Percentiles rank a stretch among this genome's conserved stretches.
phyloP scores from a whole-genome alignment of 2,113 vertebrate genomes.

The Burhinus bistriatus region DNA sequence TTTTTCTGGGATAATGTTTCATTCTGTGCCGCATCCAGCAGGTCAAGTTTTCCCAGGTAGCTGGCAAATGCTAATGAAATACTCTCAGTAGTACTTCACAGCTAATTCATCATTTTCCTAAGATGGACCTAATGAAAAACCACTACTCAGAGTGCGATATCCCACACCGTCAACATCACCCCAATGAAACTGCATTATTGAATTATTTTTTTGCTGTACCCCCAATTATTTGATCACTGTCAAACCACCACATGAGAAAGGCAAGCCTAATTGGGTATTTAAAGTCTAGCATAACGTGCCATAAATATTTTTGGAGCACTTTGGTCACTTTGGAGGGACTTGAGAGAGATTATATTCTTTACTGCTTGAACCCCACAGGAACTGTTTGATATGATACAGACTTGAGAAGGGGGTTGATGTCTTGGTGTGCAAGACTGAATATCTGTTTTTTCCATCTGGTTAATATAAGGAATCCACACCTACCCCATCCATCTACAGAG shows the following conservation, averaged over 20 bases:
- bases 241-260: background rate
- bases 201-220: background rate
- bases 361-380: constrained; percentile 40
- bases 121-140: background rate
- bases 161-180: background rate
- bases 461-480: constrained; percentile 11
- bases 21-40: background rate
- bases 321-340: constrained; percentile 32
- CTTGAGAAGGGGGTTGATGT: constrained; percentile 14
- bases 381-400: constrained; percentile 18
- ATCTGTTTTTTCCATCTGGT: constrained; percentile 60
- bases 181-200: rapidly evolving
- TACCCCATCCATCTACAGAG: constrained; percentile 8
- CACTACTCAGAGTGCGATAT: background rate
- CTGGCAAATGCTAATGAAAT: background rate
- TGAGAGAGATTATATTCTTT: constrained; percentile 35
- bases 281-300: background rate
- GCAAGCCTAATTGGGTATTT: background rate
- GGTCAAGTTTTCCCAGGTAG: background rate
- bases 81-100: background rate
- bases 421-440: constrained; percentile 43
- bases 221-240: background rate
- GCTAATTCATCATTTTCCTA: background rate
- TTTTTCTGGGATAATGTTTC: background rate
- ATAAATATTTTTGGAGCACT: background rate